Percentiles rank a stretch among this genome's conserved stretches.
These are phyloP conservation scores for Sternotherus odoratus DNA, from an alignment of 2,797 vertebrate species.

Conservation along the genomic window DNA sequence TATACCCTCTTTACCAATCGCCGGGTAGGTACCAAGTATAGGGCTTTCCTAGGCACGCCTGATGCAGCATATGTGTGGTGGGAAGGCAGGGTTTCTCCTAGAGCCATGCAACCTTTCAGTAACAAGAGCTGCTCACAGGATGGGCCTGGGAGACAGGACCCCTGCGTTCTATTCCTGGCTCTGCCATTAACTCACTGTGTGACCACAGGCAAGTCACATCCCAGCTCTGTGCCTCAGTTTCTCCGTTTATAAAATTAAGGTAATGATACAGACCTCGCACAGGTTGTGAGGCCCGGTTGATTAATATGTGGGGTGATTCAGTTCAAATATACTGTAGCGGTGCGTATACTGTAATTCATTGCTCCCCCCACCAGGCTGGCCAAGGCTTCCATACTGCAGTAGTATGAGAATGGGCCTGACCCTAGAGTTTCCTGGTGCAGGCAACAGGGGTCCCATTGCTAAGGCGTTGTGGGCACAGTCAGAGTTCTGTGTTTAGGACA, in stretches of 20 bases:
- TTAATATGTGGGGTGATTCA: neutral
- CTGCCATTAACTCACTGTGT: neutral
- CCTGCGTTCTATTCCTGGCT: neutral
- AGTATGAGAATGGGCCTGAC: neutral
- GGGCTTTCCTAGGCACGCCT: neutral
- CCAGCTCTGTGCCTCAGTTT: neutral
- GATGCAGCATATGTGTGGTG: rapidly evolving
- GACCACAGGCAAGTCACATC: neutral
- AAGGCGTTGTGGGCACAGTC: rapidly evolving
- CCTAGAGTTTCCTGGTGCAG: neutral
- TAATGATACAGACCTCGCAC: neutral
- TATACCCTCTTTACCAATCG: constrained; percentile 84
- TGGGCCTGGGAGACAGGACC: neutral
- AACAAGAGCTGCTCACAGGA: neutral
- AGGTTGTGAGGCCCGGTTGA: neutral
- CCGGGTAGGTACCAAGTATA: constrained; percentile 64
- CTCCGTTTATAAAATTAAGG: neutral
- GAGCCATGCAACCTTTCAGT: neutral
- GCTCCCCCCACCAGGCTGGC: neutral
- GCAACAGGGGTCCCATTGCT: neutral
- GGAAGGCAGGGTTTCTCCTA: neutral
- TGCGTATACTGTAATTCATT: neutral
- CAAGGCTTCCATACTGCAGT: neutral
- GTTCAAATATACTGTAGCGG: neutral
- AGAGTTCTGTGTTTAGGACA: rapidly evolving